Evolutionary conservation across 2,113 vertebrate species (phyloP).

Genomic region (Cacatua alba): DNA sequence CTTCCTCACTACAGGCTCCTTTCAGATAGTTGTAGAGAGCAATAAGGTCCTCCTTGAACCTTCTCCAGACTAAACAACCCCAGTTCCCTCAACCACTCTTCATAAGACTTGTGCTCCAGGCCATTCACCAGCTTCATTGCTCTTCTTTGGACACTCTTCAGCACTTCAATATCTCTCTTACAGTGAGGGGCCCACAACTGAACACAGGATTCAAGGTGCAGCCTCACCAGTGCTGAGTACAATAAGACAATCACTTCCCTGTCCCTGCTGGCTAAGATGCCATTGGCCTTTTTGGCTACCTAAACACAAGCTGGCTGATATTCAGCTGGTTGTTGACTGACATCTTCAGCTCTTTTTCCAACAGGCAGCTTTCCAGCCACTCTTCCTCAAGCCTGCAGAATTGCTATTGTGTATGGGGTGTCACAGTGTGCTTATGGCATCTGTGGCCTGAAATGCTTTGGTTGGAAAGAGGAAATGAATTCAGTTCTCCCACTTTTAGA

Average conservation of each 20-base stretch:
- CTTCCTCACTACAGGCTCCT: not conserved
- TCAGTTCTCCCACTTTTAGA: not conserved
- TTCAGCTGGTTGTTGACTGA: not conserved
- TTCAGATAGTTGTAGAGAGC: not conserved
- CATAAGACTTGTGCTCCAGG: not conserved
- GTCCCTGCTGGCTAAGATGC: not conserved
- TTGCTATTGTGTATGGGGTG: not conserved
- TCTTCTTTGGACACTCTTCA: not conserved
- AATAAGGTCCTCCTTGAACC: rapidly evolving
- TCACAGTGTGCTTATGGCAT: not conserved
- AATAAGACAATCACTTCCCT: not conserved
- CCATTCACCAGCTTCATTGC: rapidly evolving
- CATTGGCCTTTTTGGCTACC: not conserved
- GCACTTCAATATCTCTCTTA: not conserved
- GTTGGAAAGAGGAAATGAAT: not conserved
- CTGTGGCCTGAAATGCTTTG: not conserved
- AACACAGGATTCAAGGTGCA: not conserved
- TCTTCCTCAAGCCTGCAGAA: not conserved
- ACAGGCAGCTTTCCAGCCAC: not conserved
- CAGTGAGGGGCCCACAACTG: not conserved
- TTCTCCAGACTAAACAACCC: not conserved
- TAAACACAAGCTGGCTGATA: not conserved
- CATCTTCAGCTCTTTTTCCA: not conserved
- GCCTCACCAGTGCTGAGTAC: not conserved
- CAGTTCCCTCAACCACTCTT: not conserved